Evolutionary conservation across 2,113 vertebrate species (phyloP), one percentile per base, ranked within the genome.

Genomic region (Isichthys henryi): DNA sequence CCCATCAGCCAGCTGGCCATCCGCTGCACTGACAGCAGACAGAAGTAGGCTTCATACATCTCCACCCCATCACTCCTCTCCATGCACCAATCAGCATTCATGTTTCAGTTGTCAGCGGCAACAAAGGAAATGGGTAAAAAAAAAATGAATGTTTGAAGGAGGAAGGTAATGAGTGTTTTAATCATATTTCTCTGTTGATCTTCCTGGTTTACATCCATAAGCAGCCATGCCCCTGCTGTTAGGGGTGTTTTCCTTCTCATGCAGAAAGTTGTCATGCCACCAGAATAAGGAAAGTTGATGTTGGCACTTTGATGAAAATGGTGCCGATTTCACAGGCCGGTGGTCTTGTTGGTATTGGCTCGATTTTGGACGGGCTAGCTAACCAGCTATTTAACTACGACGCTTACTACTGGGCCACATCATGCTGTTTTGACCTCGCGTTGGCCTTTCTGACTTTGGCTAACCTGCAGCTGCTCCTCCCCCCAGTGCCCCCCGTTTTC

Each of bases 401-500:
- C 74, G 2, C 35, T 80, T 43, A 80, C 15, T 17, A 43, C 15
- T 15, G 1, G 10, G 46, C 49, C 49, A 86, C 49, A 53, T 86
- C 11, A 11, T 53, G 35, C 21, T 90, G 31, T 80, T 21, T 82
- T 83, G 39, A 43, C 48, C 35, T 31, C 5, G 43, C 8, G 9
- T 53, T 35, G 43, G 27, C 46, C 13, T 86, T 48, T 31, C 7
- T 43, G n/a, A 15, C 9, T 62, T 50, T 66, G 35, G 27, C 50
- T 87, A 31, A 87, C 85, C 85, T 27, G 9, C 11, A 45, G 15
- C 52, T 52, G 3, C 43, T 66, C 89, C 91, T 91, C 66, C 92
- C 70, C 90, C 91, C 94, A 99, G 98, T 97, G 91, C 97, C 97
- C 91, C 98, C 98, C 11, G 97, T 97, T 80, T 98, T 99, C 93